Evolutionary conservation across 2,797 vertebrate genomes (phyloP).

Genomic region (Crenuchus spilurus): DNA sequence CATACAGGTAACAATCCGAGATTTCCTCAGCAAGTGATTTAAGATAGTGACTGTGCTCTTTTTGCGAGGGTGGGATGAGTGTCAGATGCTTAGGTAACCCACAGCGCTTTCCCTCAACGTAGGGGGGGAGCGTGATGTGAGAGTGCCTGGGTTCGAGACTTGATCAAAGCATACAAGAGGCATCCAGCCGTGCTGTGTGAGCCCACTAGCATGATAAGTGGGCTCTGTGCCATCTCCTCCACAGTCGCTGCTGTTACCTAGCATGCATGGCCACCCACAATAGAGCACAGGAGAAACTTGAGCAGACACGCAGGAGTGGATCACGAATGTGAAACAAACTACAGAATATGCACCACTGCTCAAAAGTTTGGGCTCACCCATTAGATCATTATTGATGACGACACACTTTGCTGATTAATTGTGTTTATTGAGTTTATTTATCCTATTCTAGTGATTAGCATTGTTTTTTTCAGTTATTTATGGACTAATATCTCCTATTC

Average conservation of each 20-base stretch:
- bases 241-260: background rate
- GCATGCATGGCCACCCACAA: constrained; percentile 7
- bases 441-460: too few species aligned
- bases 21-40: constrained; percentile 18
- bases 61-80: background rate
- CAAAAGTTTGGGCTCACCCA: too few species aligned
- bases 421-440: too few species aligned
- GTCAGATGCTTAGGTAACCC: constrained; percentile 14
- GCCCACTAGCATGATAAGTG: constrained; percentile 40
- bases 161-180: constrained; percentile 47
- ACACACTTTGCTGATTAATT: too few species aligned
- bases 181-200: background rate
- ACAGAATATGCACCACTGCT: too few species aligned
- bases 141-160: constrained; percentile 7
- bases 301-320: background rate
- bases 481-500: too few species aligned
- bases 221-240: constrained; percentile 1
- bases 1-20: constrained; percentile 9
- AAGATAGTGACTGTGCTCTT: constrained; percentile 7
- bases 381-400: too few species aligned
- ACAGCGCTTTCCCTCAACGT: background rate
- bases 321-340: background rate
- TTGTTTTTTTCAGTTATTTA: too few species aligned
- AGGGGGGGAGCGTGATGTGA: constrained; percentile 1
- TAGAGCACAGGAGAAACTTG: background rate